phyloP scores from a whole-genome alignment of 2,113 vertebrate genomes.

The Eublepharis macularius region DNA sequence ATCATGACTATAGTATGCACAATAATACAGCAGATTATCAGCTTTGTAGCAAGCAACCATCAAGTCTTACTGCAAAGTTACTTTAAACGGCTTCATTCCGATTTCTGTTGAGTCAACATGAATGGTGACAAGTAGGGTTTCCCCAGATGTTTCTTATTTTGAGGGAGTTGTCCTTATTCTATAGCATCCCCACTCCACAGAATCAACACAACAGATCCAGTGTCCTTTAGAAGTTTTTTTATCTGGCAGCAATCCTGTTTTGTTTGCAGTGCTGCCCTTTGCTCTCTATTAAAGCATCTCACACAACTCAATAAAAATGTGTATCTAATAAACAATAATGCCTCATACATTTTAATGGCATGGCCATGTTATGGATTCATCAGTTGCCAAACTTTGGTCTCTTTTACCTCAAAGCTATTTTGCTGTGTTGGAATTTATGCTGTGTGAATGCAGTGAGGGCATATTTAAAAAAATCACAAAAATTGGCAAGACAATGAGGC shows the following conservation, averaged over 20 bases:
- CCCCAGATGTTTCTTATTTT: slow-evolving; percentile 20
- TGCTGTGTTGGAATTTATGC: slow-evolving; percentile 15
- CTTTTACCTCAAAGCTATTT: slow-evolving; percentile 10
- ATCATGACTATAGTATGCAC: neutral
- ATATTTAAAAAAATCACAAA: slow-evolving; percentile 11
- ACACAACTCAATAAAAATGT: slow-evolving; percentile 31
- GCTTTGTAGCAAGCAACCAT: slow-evolving; percentile 9
- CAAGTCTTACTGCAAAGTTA: neutral
- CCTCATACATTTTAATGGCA: slow-evolving; percentile 27
- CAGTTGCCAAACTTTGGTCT: slow-evolving; percentile 37
- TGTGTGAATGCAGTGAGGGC: slow-evolving; percentile 33
- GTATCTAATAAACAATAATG: slow-evolving; percentile 28
- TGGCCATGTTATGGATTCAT: slow-evolving; percentile 17
- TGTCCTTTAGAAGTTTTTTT: slow-evolving; percentile 23
- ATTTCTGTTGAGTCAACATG: neutral
- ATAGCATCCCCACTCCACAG: neutral
- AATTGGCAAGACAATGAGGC: slow-evolving; percentile 9
- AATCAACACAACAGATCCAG: slow-evolving; percentile 1
- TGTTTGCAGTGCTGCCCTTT: slow-evolving; percentile 21
- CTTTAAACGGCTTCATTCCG: slow-evolving; percentile 17
- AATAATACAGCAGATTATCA: neutral
- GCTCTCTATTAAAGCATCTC: slow-evolving; percentile 22
- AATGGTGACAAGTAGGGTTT: neutral
- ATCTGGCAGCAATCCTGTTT: slow-evolving; percentile 12
- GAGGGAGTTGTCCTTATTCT: neutral